phyloP scores from a whole-genome alignment of 1,140 invertebrate genomes.

The Macrotrachela quadricornifera region DNA sequence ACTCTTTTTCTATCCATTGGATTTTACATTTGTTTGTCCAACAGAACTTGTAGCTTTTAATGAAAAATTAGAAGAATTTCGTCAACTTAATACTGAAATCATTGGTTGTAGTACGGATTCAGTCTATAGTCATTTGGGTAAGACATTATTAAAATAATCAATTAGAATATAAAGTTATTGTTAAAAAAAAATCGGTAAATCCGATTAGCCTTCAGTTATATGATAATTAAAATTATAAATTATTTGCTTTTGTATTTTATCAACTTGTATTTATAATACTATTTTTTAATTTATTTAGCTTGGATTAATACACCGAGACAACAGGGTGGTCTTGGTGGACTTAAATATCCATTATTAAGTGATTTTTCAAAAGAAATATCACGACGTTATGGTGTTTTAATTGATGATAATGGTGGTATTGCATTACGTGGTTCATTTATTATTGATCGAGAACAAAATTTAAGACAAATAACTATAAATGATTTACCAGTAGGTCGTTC shows the following conservation, averaged over 20 bases:
- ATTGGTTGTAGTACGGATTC: constrained; percentile 81
- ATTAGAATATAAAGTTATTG: too few relatives aligned
- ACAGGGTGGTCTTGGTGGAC: constrained; percentile 65
- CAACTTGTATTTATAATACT: too few relatives aligned
- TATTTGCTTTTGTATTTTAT: too few relatives aligned
- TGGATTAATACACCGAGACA: constrained; percentile 18
- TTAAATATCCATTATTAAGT: constrained; percentile 70
- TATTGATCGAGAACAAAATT: constrained; percentile 40
- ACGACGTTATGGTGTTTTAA: constrained; percentile 59
- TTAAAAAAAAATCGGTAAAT: too few relatives aligned
- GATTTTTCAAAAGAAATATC: constrained; percentile 76
- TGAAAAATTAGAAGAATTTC: constrained; percentile 65
- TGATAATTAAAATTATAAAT: too few relatives aligned
- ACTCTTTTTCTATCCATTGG: constrained; percentile 83
- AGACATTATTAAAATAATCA: constrained; percentile 15
- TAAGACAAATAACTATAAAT: constrained; percentile 20
- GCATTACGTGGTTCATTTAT: constrained; percentile 51
- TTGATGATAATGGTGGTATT: constrained; percentile 64
- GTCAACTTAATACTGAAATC: constrained; percentile 59
- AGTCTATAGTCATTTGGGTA: constrained; percentile 76
- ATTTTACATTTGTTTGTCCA: constrained; percentile 89
- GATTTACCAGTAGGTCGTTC: constrained; percentile 10
- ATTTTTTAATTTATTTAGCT: constrained; percentile 29
- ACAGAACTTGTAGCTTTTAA: constrained; percentile 88
- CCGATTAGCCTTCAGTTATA: too few relatives aligned